A percentile compares a stretch with the other conserved stretches of the same genome.
phyloP scores from a whole-genome alignment of 2,797 vertebrate genomes.

The Phylloscopus collybita region DNA sequence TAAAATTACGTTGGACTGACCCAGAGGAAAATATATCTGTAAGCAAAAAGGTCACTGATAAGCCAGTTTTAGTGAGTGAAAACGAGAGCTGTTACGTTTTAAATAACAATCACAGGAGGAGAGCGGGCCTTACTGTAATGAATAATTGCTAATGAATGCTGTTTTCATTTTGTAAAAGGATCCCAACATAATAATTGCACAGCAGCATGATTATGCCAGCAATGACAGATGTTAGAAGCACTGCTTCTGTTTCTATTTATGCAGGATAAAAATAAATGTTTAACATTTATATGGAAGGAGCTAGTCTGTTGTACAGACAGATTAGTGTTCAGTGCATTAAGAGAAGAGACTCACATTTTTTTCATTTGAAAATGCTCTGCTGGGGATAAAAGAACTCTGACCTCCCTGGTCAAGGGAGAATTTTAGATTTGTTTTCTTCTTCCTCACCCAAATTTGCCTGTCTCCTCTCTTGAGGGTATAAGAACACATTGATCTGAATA shows the following conservation, averaged over 20 bases:
- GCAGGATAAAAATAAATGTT: slow-evolving; percentile 25
- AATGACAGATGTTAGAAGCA: neutral
- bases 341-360: neutral
- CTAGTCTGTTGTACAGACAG: neutral
- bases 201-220: slow-evolving; percentile 32
- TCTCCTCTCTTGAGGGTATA: neutral
- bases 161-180: slow-evolving; percentile 47
- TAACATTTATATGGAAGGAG: slow-evolving; percentile 1
- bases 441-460: neutral
- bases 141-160: slow-evolving; percentile 37
- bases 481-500: neutral
- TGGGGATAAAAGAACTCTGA: neutral
- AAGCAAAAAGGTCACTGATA: slow-evolving; percentile 21
- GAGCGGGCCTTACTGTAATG: neutral
- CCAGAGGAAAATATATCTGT: slow-evolving; percentile 15
- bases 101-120: slow-evolving; percentile 33
- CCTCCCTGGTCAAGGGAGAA: neutral
- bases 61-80: slow-evolving; percentile 18
- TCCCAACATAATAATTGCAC: slow-evolving; percentile 18
- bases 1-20: slow-evolving; percentile 53
- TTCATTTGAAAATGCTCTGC: neutral
- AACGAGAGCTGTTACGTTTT: slow-evolving; percentile 17
- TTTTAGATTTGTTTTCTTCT: slow-evolving; percentile 23
- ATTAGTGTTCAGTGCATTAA: neutral
- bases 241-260: slow-evolving; percentile 5